Conservation (phyloP, 2,888 invertebrate species). For the Stegana nigrithorax region DNA sequence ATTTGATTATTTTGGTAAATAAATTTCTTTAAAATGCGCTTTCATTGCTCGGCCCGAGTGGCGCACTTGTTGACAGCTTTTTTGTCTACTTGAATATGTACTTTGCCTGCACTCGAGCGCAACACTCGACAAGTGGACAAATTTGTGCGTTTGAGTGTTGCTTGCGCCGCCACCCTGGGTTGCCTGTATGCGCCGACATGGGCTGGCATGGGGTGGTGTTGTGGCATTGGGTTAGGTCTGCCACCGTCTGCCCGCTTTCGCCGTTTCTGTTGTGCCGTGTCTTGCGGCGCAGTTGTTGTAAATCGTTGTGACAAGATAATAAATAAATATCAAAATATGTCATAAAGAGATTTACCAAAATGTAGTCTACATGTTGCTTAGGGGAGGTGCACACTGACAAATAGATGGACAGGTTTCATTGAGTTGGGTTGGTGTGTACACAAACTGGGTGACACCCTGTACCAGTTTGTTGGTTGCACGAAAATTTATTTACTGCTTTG, state of each 20-base stretch:
- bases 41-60: slow-evolving; percentile 23
- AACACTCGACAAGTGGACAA: slow-evolving; percentile 44
- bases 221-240: slow-evolving; percentile 48
- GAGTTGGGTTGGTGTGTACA: too few species aligned
- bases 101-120: slow-evolving; percentile 27
- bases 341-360: slow-evolving; percentile 55
- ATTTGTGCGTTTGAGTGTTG: slow-evolving; percentile 21
- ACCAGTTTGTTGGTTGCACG: too few species aligned
- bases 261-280: too few species aligned
- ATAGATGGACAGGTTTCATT: not conserved
- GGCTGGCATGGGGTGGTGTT: slow-evolving; percentile 30
- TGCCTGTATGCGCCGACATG: not conserved
- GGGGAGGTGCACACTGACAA: not conserved
- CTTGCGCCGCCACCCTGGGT: slow-evolving; percentile 27
- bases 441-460: too few species aligned
- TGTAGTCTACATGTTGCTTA: not conserved
- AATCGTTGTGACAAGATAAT: slow-evolving; percentile 64
- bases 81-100: slow-evolving; percentile 41
- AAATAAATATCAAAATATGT: slow-evolving; percentile 67
- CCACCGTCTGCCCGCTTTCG: too few species aligned
- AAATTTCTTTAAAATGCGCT: slow-evolving; percentile 45
- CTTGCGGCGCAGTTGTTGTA: slow-evolving; percentile 30
- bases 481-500: too few species aligned
- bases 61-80: slow-evolving; percentile 54
- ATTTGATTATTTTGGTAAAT: slow-evolving; percentile 10